Base-by-base conservation (phyloP, 2,888 invertebrate species). In the Ethmia dodecea region DNA sequence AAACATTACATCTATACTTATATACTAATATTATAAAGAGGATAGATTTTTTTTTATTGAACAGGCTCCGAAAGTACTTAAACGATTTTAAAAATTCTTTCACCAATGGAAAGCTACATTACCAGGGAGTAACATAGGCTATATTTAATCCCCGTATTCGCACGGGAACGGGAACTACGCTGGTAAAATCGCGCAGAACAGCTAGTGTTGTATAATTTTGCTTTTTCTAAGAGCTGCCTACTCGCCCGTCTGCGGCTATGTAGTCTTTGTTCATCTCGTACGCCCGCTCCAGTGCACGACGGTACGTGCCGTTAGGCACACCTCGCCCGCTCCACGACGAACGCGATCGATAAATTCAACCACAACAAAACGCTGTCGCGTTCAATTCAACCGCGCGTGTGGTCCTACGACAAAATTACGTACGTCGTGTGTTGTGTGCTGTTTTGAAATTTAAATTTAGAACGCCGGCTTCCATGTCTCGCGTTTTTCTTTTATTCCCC, bases 241-340 rank as follows among this genome's bases (percentile, higher is more conserved):
- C 46, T 34, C 43, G 32, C 14, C 43, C 33, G 18, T 62, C 58
- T 59, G 48, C 46, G 32, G 29, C 40, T 4, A 43, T 43, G 42
- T 47, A 44, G 25, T 69, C 60, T 60, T n/a, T 46, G 58, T 55
- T 46, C 45, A 52, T 54, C 48, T 38, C 41, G 34, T 43, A 43
- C 30, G 41, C 51, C 40, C 44, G 52, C 56, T 55, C 63, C 71
- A 81, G 81, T 81, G 72, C 74, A 66, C 72, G 63, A 53, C 65
- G 56, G 65, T 57, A 51, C 69, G 73, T 60, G 76, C 66, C 60
- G 60, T 60, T 60, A 52, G 56, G 56, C 66, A 68, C 67, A 66
- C 61, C 52, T 57, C 51, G 40, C 38, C 33, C 40, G 44, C 31
- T 31, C 44, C 37, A 37, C 38, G 38, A 36, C 52, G 20, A 10